Evolutionary conservation across 2,113 vertebrate genomes (phyloP).

Genomic region (Elephantulus edwardii): DNA sequence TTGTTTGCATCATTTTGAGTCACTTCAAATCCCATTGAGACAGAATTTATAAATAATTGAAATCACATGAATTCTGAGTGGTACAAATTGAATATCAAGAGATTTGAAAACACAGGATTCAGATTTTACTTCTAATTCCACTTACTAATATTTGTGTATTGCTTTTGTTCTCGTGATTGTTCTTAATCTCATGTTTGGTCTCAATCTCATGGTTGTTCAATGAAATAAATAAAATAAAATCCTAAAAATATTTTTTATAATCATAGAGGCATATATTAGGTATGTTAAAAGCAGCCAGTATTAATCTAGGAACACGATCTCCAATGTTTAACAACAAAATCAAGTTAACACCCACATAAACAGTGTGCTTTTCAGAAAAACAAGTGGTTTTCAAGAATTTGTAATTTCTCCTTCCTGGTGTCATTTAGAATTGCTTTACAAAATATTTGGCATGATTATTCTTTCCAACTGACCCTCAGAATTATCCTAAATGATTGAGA

Average conservation of each 20-base stretch:
- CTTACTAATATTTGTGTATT: neutral
- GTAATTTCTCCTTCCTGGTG: constrained; percentile 24
- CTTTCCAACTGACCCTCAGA: neutral
- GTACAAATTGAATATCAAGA: neutral
- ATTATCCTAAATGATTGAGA: neutral
- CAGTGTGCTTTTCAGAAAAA: neutral
- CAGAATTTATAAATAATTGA: neutral
- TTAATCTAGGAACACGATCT: constrained; percentile 26
- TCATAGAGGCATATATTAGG: neutral
- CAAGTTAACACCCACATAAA: neutral
- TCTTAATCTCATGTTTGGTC: too few species aligned
- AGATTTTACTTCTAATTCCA: constrained; percentile 1
- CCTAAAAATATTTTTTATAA: constrained; percentile 22
- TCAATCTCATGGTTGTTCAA: neutral
- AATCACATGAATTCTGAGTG: neutral
- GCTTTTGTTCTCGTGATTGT: too few species aligned
- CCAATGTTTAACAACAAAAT: constrained; percentile 20
- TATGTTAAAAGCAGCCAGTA: neutral
- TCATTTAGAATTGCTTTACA: constrained; percentile 21
- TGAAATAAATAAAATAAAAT: constrained; percentile 11
- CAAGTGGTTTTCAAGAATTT: neutral
- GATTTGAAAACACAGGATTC: neutral
- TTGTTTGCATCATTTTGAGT: constrained; percentile 3
- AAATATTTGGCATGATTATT: neutral
- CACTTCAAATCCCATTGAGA: neutral